These are phyloP conservation scores for Nomia melanderi DNA, from an alignment of 1,140 invertebrate species.

Conservation along the genomic window DNA sequence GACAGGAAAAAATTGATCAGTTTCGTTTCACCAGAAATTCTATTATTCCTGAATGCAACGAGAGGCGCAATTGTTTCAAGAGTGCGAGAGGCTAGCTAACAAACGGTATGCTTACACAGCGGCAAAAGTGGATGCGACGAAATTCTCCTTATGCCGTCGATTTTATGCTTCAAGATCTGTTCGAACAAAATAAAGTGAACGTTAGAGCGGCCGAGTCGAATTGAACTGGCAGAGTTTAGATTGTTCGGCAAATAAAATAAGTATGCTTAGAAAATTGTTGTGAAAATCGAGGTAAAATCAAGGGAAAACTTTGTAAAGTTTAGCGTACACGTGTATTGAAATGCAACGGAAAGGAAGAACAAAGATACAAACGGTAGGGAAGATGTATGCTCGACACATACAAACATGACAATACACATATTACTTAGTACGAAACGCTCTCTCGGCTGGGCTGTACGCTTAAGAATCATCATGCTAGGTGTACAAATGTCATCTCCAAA, in stretches of 20 bases:
- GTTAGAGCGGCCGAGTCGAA: not conserved
- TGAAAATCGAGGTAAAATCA: not conserved
- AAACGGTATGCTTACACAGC: slow-evolving; percentile 89
- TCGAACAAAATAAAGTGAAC: slow-evolving; percentile 50
- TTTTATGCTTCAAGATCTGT: slow-evolving; percentile 92
- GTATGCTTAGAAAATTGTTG: slow-evolving; percentile 37
- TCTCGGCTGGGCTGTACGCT: not conserved
- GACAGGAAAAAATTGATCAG: slow-evolving; percentile 44
- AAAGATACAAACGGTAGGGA: not conserved
- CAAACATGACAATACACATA: not conserved
- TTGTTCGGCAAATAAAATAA: slow-evolving; percentile 37
- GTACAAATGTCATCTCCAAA: not conserved
- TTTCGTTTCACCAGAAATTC: slow-evolving; percentile 9
- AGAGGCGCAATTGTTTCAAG: not conserved
- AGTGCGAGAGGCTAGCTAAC: not conserved
- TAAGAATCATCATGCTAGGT: slow-evolving; percentile 15
- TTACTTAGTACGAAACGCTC: not conserved
- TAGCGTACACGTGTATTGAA: slow-evolving; percentile 6
- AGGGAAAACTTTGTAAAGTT: slow-evolving; percentile 29
- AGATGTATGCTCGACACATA: not conserved
- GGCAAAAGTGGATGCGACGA: slow-evolving; percentile 96
- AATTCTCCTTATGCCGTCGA: slow-evolving; percentile 96
- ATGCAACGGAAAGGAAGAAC: not conserved
- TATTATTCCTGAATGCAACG: not conserved
- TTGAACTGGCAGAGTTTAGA: not conserved